Evolutionary conservation across 2,888 invertebrate species (phyloP), one percentile per base, ranked within the genome.

Genomic region (Oeneis ivallda): DNA sequence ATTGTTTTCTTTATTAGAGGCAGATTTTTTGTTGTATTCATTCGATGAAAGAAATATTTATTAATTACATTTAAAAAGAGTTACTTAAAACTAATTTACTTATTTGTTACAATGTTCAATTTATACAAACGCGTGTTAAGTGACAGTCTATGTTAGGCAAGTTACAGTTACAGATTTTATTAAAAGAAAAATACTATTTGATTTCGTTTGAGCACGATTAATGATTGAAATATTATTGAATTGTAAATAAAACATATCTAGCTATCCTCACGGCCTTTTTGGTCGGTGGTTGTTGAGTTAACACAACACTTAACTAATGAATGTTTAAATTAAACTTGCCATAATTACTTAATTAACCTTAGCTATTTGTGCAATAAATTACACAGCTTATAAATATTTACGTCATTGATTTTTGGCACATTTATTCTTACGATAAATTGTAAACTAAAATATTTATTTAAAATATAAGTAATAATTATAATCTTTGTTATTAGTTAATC

Each of bases 371-470:
- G n/a, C n/a, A n/a, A n/a, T n/a, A n/a, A n/a, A 68, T 62, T 68
- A 59, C 65, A 59, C 34, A 65, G 13, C 1, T 34, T 17, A 26
- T 39, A 47, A 15, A 39, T 50, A 26, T 5, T 49, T 58, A 65
- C 54, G 66, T 69, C 52, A 58, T 43, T n/a, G 10, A 43, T 70
- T 73, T 75, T 74, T 76, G 75, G 74, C 75, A 75, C 70, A 15
- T 69, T 69, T 68, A 62, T 65, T 68, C 54, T 57, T 53, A 58
- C 17, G 34, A 34, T 17, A 41, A 19, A 19, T 17, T 54, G 53
- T 64, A 64, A 61, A 69, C 56, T 63, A 65, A 63, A 60, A 37
- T 8, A 59, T 47, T 56, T 56, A 57, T 45, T 34, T n/a, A 13
- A 61, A 15, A 7, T 26, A 26, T 5, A 26, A 26, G n/a, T n/a